Percentiles rank a stretch among this genome's conserved stretches.
Conservation (phyloP, 2,888 invertebrate species). For the Epinotia bilunana region DNA sequence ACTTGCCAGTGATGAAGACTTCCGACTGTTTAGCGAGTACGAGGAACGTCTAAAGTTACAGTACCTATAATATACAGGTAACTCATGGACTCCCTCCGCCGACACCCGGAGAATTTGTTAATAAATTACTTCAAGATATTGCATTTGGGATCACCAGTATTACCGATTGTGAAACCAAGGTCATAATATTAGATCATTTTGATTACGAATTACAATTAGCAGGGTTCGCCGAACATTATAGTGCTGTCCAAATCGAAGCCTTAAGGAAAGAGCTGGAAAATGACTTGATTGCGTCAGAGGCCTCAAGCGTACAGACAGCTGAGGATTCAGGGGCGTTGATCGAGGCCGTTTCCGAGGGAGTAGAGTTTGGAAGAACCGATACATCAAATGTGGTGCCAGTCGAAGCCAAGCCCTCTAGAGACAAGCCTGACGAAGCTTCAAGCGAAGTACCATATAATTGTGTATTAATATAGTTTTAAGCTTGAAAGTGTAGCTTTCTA, state of each 20-base stretch:
- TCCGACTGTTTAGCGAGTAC: not conserved
- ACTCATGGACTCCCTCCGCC: too few relatives aligned
- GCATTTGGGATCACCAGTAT: not conserved
- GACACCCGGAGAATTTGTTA: not conserved
- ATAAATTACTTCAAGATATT: not conserved
- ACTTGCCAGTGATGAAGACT: not conserved
- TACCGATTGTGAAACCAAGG: not conserved
- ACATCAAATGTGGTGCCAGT: not conserved
- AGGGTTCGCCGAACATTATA: not conserved
- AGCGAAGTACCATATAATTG: not conserved
- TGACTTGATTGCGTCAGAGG: not conserved
- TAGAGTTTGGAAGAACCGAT: not conserved
- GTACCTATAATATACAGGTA: too few relatives aligned
- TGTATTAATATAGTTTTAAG: too few relatives aligned
- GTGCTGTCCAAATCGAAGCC: not conserved
- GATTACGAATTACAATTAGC: not conserved
- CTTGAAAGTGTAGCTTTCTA: too few relatives aligned
- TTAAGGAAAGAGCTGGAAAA: not conserved
- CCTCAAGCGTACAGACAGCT: not conserved
- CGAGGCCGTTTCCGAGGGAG: not conserved
- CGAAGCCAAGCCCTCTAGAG: not conserved
- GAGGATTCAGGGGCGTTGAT: not conserved
- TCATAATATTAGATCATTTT: not conserved
- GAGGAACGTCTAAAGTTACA: not conserved
- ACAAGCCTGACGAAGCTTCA: not conserved